phyloP scores from a whole-genome alignment of 2,113 vertebrate species.

The Sorex fumeus region DNA sequence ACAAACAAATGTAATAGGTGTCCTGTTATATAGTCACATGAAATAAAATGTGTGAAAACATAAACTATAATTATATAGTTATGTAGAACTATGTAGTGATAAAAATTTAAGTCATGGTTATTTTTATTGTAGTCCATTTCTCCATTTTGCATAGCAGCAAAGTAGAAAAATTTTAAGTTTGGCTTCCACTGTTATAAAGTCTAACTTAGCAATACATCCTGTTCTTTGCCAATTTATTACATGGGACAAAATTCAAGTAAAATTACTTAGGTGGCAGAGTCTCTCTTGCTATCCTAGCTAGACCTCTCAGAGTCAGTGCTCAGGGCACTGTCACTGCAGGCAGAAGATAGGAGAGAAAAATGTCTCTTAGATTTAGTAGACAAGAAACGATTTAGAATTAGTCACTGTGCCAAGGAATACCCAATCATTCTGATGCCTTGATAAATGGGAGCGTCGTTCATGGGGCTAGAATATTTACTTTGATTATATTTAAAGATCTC shows the following conservation, averaged over 20 bases:
- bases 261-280: neutral
- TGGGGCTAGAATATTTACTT: neutral
- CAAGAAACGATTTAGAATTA: conserved; percentile 28
- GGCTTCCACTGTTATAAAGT: neutral
- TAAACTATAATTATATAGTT: neutral
- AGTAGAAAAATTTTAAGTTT: conserved; percentile 18
- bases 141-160: conserved; percentile 15
- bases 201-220: neutral
- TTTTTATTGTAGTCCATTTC: neutral
- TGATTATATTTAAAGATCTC: conserved; percentile 40
- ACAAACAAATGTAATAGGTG: neutral
- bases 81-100: neutral
- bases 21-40: neutral
- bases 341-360: conserved; percentile 12
- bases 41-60: neutral
- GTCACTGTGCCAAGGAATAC: neutral
- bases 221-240: conserved; percentile 6
- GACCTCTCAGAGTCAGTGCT: neutral
- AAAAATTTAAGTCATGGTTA: neutral
- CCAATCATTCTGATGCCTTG: neutral
- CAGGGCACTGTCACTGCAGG: neutral
- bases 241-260: neutral
- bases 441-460: neutral
- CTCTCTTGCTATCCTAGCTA: neutral
- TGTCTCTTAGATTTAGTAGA: conserved; percentile 33